Base-by-base conservation (phyloP, 1,140 invertebrate genomes). In the Zelostemma sp. region DNA sequence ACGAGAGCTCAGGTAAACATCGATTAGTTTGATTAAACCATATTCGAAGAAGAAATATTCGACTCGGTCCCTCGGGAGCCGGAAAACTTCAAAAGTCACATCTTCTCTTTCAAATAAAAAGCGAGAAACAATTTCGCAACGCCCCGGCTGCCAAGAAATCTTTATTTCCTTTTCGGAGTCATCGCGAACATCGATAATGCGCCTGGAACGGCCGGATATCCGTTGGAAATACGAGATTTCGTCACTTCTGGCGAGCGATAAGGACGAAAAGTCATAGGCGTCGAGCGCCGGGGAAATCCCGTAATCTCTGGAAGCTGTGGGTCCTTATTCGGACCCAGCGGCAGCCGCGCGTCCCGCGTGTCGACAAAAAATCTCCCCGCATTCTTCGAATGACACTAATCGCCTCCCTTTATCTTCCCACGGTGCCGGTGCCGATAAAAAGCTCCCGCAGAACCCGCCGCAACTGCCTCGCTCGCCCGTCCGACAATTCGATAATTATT, bases 361-460 rank as follows among this genome's bases (percentile, higher is more conserved):
- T 55, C 1, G 12, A 66, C 75, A 79, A 82, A 82, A 82, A 82
- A 73, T 72, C 68, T 75, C 75, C 50, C 48, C 74, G 75, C 80
- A 82, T 84, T 83, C 82, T 78, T 77, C 80, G 70, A 82, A 84
- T 83, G 81, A 84, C 82, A 82, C 81, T 84, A 83, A 84, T 83
- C 82, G 82, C 80, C 81, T 83, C 80, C 80, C 80, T 83, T 81
- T 84, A 82, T 82, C 81, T 84, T 84, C 81, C 81, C 82, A 84
- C 82, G 82, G 82, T 83, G 77, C 74, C 74, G 64, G 64, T 73
- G 58, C 48, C 55, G 74, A 76, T 76, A 79, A 76, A 76, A 79
- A 79, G 51, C 72, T 45, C 28, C 35, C 55, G 59, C 64, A 71
- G 69, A 74, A 73, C 72, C 3, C 55, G 71, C 69, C 65, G 55